Percentiles rank a stretch among this genome's conserved stretches.
Evolutionary conservation across 2,113 vertebrate species (phyloP).

Genomic region (Lota lota): DNA sequence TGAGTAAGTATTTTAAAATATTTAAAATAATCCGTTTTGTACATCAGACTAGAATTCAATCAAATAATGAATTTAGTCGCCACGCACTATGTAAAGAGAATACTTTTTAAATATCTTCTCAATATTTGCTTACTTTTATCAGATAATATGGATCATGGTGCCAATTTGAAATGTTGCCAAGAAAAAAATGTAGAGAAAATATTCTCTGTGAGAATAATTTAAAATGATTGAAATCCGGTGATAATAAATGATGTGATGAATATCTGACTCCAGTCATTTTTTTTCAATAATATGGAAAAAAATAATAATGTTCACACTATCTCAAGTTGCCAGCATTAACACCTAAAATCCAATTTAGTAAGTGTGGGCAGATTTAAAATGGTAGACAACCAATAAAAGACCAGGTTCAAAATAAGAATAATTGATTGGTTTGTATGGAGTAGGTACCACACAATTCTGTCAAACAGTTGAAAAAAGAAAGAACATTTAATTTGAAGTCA

Average conservation of each 20-base stretch:
- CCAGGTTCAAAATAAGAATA: too few species aligned
- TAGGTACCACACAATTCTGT: not conserved
- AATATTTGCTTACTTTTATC: too few species aligned
- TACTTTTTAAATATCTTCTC: too few species aligned
- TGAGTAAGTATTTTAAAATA: not conserved
- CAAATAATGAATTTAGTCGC: too few species aligned
- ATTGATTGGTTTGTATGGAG: not conserved
- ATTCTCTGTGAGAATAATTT: not conserved
- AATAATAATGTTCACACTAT: not conserved
- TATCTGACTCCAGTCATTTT: not conserved
- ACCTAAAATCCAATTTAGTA: not conserved
- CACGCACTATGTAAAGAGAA: too few species aligned
- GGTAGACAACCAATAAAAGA: not conserved
- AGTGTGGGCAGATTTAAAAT: not conserved
- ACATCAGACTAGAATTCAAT: too few species aligned
- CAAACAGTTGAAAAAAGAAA: not conserved
- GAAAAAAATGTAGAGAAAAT: not conserved
- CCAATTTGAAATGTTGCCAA: slow-evolving; percentile 9
- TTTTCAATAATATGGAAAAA: not conserved
- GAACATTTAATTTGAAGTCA: not conserved
- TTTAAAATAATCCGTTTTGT: too few species aligned
- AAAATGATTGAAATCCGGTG: not conserved
- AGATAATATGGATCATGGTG: too few species aligned
- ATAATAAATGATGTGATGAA: slow-evolving; percentile 26
- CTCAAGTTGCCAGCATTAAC: not conserved